Percentiles rank a stretch among this genome's conserved stretches.
Evolutionary conservation across 1,140 invertebrate genomes (phyloP).

Genomic region (Euura lappo): DNA sequence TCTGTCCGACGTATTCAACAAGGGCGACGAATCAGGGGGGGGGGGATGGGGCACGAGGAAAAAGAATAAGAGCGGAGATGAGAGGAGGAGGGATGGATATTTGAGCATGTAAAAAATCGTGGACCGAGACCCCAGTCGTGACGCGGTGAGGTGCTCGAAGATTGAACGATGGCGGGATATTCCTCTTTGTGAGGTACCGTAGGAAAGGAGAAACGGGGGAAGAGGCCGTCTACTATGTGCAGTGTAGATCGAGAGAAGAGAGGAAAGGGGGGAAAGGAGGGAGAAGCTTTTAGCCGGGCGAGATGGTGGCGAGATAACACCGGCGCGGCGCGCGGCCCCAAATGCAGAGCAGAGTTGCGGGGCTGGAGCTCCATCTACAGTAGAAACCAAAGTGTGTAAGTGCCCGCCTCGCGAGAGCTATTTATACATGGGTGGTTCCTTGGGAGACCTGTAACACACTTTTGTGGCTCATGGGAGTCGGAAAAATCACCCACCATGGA

Average conservation of each 20-base stretch:
- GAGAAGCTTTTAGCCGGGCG: constrained; percentile 62
- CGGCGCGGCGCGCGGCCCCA: constrained; percentile 29
- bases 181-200: too few relatives aligned
- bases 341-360: constrained; percentile 6
- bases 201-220: too few relatives aligned
- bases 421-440: background rate
- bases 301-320: constrained; percentile 62
- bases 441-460: too few relatives aligned
- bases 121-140: background rate
- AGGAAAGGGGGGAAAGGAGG: constrained; percentile 26
- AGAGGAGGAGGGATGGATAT: constrained; percentile 9
- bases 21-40: constrained; percentile 28
- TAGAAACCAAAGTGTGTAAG: background rate
- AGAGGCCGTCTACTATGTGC: background rate
- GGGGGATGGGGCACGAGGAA: background rate
- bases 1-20: constrained; percentile 35
- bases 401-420: background rate
- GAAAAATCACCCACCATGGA: too few relatives aligned
- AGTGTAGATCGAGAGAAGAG: constrained; percentile 24
- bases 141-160: background rate
- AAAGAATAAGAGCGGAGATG: constrained; percentile 19
- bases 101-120: background rate
- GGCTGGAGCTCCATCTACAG: background rate
- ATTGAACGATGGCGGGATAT: background rate
- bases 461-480: too few relatives aligned